Evolutionary conservation across 2,113 vertebrate species (phyloP), one percentile per base, ranked within the genome.

Genomic region (Spilogale gracilis): DNA sequence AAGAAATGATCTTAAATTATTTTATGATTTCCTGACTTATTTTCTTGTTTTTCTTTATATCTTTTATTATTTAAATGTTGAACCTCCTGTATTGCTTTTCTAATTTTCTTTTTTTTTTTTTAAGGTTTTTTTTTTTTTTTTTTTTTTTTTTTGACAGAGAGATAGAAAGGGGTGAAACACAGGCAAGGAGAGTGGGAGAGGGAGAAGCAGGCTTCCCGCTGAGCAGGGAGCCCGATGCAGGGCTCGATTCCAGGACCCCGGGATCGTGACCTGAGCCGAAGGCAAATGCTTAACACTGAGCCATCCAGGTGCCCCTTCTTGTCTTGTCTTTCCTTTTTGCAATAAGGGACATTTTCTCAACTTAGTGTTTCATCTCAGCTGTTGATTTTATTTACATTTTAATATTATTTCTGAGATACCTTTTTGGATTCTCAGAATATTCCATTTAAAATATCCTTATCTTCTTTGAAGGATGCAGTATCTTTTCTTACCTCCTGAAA

Each of bases 341-440:
- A 1, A 67, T 96, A 65, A 89, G 43, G 54, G 43, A 16, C 18
- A 74, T 91, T 93, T 96, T 45, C 9, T 93, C 43, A 95, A 87
- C 18, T 78, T 97, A 17, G 8, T 78, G 4, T 71, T 96, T 95
- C 11, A 79, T 1, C 12, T 86, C 27, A 71, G 84, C 9, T 50
- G 10, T 58, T 65, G 23, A 92, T 71, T 32, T n/a, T 65, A 38
- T 67, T 56, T 38, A 61, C 58, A 11, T 80, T 94, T 69, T 58
- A 50, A 79, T 80, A 78, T 60, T 56, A 30, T 88, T 38, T 87
- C 17, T 78, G 67, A 71, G 20, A 27, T 80, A 58, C 3, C 7
- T 84, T 89, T 92, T 90, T 61, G 12, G 38, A 38, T 78, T 80
- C 27, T 78, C 38, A 54, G 48, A 67, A 60, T 87, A 85, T 63